Percentiles rank a stretch among this genome's conserved stretches.
Conservation (phyloP, 53 echinoderm and acorn worm genomes). For the Zoroaster sp. region DNA sequence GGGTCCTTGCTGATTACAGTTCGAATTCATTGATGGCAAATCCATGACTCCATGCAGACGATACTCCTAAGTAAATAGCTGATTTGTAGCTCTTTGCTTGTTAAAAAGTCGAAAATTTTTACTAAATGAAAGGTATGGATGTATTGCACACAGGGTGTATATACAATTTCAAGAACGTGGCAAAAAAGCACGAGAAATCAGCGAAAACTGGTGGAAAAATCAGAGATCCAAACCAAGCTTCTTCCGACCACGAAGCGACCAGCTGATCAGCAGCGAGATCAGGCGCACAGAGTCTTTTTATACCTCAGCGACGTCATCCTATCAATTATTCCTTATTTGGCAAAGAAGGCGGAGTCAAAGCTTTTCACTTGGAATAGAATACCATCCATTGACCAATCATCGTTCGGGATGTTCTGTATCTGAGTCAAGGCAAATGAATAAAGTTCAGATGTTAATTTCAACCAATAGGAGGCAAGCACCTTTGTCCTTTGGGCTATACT, state of each 20-base stretch:
- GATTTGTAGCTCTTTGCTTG: neutral
- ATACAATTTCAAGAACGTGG: neutral
- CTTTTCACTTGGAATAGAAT: slow-evolving; percentile 40
- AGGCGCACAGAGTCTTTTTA: neutral
- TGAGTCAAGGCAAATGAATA: slow-evolving; percentile 14
- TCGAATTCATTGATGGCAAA: slow-evolving; percentile 13
- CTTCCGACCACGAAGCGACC: neutral
- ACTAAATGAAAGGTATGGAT: neutral
- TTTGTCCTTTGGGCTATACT: slow-evolving; percentile 16
- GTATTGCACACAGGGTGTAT: neutral
- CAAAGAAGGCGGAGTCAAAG: slow-evolving; percentile 24
- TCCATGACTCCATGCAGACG: slow-evolving; percentile 30
- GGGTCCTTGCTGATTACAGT: slow-evolving; percentile 22
- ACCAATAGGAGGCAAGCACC: neutral
- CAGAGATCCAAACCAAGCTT: neutral
- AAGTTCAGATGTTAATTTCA: slow-evolving; percentile 1
- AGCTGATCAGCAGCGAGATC: slow-evolving; percentile 4
- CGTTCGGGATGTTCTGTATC: slow-evolving; percentile 1
- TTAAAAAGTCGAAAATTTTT: neutral
- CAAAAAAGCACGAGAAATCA: neutral
- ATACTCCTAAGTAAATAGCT: neutral
- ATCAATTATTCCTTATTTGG: slow-evolving; percentile 61
- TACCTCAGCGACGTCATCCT: neutral
- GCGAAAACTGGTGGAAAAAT: neutral
- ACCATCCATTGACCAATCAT: slow-evolving; percentile 18